Percentiles rank a stretch among this genome's conserved stretches.
These are phyloP conservation scores for Netelia virgata DNA, from an alignment of 2,888 invertebrate genomes.

Conservation along the genomic window DNA sequence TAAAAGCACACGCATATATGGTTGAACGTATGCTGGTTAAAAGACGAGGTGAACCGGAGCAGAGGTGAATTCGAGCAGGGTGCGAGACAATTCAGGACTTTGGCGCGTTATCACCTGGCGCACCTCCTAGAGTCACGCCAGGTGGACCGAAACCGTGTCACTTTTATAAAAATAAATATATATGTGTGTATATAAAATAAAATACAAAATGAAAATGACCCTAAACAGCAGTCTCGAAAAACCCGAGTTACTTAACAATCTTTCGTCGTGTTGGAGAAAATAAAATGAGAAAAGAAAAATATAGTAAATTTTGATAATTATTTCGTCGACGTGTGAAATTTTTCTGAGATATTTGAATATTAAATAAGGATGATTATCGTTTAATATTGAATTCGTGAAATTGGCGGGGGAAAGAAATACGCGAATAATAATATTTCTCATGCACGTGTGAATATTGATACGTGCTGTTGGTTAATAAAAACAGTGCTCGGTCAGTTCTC, in stretches of 20 bases:
- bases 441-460: background rate
- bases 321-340: too few species aligned
- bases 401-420: background rate
- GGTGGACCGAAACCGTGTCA: conserved; percentile 55
- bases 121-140: conserved; percentile 61
- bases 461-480: background rate
- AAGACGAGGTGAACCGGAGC: conserved; percentile 41
- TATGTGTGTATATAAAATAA: background rate
- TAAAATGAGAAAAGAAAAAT: background rate
- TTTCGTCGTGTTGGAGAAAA: background rate
- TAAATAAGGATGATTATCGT: background rate
- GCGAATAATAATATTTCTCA: background rate
- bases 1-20: conserved; percentile 40
- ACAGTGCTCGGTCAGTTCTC: conserved; percentile 40
- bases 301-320: too few species aligned
- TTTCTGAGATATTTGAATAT: background rate
- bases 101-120: conserved; percentile 78
- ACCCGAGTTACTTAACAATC: background rate
- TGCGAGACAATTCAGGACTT: conserved; percentile 64
- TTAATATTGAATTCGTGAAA: background rate
- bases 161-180: conserved; percentile 9
- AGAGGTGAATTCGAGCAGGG: conserved; percentile 43
- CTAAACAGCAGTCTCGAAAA: background rate
- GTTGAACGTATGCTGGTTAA: conserved; percentile 46
- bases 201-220: background rate